Evolutionary conservation across 2,113 vertebrate genomes (phyloP), one percentile per base, ranked within the genome.

Genomic region (Cephalopholis sonnerati): DNA sequence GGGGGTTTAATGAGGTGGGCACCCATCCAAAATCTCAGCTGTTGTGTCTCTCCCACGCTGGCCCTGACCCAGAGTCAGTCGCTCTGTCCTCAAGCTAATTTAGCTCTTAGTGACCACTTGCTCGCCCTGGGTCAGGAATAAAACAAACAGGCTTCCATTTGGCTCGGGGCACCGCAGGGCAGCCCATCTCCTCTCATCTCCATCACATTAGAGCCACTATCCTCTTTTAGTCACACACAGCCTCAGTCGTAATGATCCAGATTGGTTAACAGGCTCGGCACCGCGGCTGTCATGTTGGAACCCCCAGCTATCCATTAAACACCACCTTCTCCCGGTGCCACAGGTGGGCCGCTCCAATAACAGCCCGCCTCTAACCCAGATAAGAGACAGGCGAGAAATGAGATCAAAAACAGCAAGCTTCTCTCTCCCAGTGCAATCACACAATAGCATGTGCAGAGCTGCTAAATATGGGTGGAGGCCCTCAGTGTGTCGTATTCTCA

Each of bases 401-500:
- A 92, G 85, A 87, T 84, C 63, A 83, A 58, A 87, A 90, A 73
- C 79, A 78, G 81, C 36, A 44, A 57, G 67, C 65, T 62, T 55
- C 53, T 69, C 74, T 65, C 84, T 88, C 84, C 84, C 77, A 65
- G 74, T 76, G 80, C 91, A 84, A 83, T 81, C 87, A 80, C 13
- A 88, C 81, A 86, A 77, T 66, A 78, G 77, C 29, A 76, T 75
- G 81, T 58, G 77, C 24, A 15, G 77, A 77, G 85, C 55, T 46
- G 71, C 90, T 92, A 92, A 90, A 94, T 92, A 78, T 90, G 91
- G 88, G 77, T 74, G 64, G 54, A 75, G 82, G 79, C 88, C 55
- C 85, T 89, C 25, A 29, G 79, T 69, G 84, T 20, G 55, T 82
- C 82, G 72, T 87, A 85, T 88, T 89, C 93, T 90, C 87, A 55